Evolutionary conservation across 92 coral and sea anemone species (phyloP), one percentile per base, ranked within the genome.

Genomic region (Phenganax stokvisi): DNA sequence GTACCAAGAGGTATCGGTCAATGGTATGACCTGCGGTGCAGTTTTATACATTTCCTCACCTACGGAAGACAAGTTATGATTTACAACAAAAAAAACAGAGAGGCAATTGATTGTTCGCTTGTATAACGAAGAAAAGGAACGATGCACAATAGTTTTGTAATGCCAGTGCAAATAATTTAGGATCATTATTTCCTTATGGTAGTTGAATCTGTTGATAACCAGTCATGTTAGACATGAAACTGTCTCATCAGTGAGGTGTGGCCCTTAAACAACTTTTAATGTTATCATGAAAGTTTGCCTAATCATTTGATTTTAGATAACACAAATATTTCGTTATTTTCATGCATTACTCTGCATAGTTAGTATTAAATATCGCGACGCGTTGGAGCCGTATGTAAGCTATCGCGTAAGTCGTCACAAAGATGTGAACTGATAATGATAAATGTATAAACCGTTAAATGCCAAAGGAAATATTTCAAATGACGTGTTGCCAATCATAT

Each of bases 221-320:
- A 37, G 47, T 37, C 47, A 37, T 37, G 2, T 37, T 37, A 37
- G 25, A 20, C 47, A 37, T 37, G 5, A 37, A 37, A 37, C 47
- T 37, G 47, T 37, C 47, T 37, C 47, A 37, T 37, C 5, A 37
- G 47, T 37, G 47, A 37, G 3, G 47, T 5, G 47, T 37, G 47
- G 5, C 47, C 47, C 47, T 37, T 37, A 5, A 37, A 2, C 47
- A 37, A 64, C 27, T 64, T 30, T 28, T 64, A 10, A 20, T 44
- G 12, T 64, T 64, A 64, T 64, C 70, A 64, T n/a, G 13, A 64
- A 64, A 64, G 37, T 64, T 64, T 64, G 37, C 30, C 30, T 64
- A 64, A 7, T 10, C 30, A 64, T 20, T 64, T 28, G 70, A 64
- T 64, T 64, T 64, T 37, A 37, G 70, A 64, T 20, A 28, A 10